Evolutionary conservation across 1,140 invertebrate species (phyloP).

Genomic region (Phenacoccus solenopsis): DNA sequence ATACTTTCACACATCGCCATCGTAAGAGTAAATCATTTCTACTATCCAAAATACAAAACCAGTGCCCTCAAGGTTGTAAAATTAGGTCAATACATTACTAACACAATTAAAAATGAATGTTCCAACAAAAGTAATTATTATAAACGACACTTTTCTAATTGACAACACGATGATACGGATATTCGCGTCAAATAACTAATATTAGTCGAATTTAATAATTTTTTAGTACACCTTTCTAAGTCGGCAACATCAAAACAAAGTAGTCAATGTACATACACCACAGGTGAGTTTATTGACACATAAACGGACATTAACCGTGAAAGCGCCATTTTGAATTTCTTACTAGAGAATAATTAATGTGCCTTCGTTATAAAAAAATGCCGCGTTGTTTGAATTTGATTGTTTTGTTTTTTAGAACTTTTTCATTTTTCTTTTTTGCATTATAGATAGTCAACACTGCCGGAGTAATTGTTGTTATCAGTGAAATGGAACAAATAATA

Average conservation of each 20-base stretch:
- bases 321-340: conserved; percentile 1
- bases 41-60: neutral
- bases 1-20: neutral
- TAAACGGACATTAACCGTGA: conserved; percentile 1
- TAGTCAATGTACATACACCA: neutral
- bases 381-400: too few species aligned
- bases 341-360: neutral
- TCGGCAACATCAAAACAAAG: neutral
- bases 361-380: neutral
- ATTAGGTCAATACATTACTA: conserved; percentile 3
- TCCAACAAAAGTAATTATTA: neutral
- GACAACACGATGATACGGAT: neutral
- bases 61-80: neutral
- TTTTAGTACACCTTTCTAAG: neutral
- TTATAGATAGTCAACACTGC: too few species aligned
- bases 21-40: neutral
- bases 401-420: too few species aligned
- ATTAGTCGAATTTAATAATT: neutral
- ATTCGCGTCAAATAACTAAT: neutral
- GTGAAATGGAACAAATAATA: too few species aligned
- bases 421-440: too few species aligned
- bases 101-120: neutral
- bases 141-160: neutral
- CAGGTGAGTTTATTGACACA: conserved; percentile 1
- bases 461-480: too few species aligned